A percentile compares a stretch with the other conserved stretches of the same genome.
Conservation (phyloP, 2,888 invertebrate species). For the Callimorpha dominula region DNA sequence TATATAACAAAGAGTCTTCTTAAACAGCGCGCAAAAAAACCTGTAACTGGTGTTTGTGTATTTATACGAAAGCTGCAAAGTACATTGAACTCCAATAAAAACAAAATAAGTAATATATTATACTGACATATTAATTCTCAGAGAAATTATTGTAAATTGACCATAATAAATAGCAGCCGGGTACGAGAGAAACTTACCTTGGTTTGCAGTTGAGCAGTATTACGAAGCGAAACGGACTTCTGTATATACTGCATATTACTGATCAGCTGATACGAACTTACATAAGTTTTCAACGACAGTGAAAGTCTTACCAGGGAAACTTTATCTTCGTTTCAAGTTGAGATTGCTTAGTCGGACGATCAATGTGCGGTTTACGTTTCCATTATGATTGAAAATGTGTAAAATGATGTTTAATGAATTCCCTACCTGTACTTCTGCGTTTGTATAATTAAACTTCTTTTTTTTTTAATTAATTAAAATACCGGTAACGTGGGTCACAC, state of each 20-base stretch:
- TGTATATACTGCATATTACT: neutral
- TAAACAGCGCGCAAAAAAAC: neutral
- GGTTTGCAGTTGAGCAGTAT: neutral
- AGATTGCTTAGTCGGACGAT: neutral
- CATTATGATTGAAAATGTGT: neutral
- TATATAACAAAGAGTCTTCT: neutral
- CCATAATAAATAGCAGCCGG: neutral
- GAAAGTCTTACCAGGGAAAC: slow-evolving; percentile 1
- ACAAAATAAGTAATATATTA: neutral
- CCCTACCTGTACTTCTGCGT: neutral
- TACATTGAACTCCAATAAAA: neutral
- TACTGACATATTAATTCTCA: neutral
- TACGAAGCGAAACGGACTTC: neutral
- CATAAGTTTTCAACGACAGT: neutral
- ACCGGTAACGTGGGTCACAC: neutral
- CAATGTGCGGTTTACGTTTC: neutral
- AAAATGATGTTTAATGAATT: neutral
- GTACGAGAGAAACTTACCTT: neutral
- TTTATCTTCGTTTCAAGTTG: slow-evolving; percentile 1
- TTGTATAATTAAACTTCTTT: too few species aligned
- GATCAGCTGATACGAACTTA: neutral
- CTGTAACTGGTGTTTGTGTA: neutral
- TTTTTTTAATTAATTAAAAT: neutral
- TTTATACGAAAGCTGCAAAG: neutral
- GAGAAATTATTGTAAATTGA: neutral